A percentile compares a stretch with the other conserved stretches of the same genome.
Evolutionary conservation across 2,113 vertebrate species (phyloP).

Genomic region (Cichladusa arquata): DNA sequence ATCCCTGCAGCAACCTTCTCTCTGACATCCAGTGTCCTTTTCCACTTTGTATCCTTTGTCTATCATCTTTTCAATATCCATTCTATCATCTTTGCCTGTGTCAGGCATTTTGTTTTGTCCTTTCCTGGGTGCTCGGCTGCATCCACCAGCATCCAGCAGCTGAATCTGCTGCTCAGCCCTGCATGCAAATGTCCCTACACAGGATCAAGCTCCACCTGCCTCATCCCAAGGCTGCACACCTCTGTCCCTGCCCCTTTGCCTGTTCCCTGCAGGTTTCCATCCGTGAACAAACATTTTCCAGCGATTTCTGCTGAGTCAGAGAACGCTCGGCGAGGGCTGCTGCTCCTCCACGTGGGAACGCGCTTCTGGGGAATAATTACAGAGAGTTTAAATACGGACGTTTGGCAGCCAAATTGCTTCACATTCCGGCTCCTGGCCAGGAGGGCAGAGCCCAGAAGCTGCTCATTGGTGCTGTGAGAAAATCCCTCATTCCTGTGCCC

Average conservation of each 20-base stretch:
- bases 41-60: neutral
- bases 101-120: neutral
- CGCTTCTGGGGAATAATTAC: conserved; percentile 15
- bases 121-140: rapidly evolving
- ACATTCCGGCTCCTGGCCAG: conserved; percentile 22
- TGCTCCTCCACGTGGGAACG: conserved; percentile 32
- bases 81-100: neutral
- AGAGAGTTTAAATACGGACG: neutral
- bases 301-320: conserved; percentile 41
- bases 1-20: neutral
- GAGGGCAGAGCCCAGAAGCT: conserved; percentile 15
- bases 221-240: neutral
- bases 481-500: neutral
- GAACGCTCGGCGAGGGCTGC: neutral
- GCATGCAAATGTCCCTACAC: rapidly evolving
- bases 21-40: neutral
- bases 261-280: neutral
- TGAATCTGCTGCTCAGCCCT: rapidly evolving
- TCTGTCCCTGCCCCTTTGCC: neutral
- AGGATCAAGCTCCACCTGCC: neutral
- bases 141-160: neutral
- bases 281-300: neutral
- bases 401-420: conserved; percentile 45
- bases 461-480: neutral
- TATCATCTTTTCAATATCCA: neutral